Percentiles rank a stretch among this genome's conserved stretches.
phyloP scores from a whole-genome alignment of 1,140 invertebrate species.

The Hesperophylax magnus region DNA sequence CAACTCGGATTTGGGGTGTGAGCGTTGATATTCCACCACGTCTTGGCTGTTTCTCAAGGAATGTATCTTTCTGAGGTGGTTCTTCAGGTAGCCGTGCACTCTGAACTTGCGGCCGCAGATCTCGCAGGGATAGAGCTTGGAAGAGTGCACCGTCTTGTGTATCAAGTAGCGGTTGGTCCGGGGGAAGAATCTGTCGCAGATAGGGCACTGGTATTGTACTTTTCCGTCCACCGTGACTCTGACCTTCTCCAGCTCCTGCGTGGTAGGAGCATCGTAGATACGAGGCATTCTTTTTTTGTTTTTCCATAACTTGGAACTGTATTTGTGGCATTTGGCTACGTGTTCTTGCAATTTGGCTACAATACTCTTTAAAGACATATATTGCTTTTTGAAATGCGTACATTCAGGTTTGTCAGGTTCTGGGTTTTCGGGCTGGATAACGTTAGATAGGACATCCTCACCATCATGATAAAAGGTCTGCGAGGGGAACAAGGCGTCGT shows the following conservation, averaged over 20 bases:
- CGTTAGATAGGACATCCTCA: neutral
- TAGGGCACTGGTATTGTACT: slow-evolving; percentile 63
- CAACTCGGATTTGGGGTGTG: slow-evolving; percentile 8
- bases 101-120: slow-evolving; percentile 57
- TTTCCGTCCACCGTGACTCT: slow-evolving; percentile 67
- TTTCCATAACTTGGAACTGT: slow-evolving; percentile 45
- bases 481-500: slow-evolving; percentile 4
- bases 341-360: slow-evolving; percentile 20
- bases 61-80: slow-evolving; percentile 57
- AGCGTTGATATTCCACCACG: slow-evolving; percentile 40
- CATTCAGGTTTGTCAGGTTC: neutral
- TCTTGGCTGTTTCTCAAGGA: slow-evolving; percentile 45
- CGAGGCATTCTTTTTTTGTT: slow-evolving; percentile 55
- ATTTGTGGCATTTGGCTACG: neutral
- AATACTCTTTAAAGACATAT: neutral
- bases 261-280: slow-evolving; percentile 48
- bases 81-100: slow-evolving; percentile 52
- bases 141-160: slow-evolving; percentile 54
- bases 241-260: slow-evolving; percentile 62
- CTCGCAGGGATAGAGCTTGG: slow-evolving; percentile 55
- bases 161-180: slow-evolving; percentile 47
- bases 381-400: neutral
- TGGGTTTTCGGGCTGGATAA: neutral
- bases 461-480: neutral
- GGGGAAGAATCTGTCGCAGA: slow-evolving; percentile 49